Percentiles rank a stretch among this genome's conserved stretches.
Evolutionary conservation across 2,797 vertebrate species (phyloP).

Genomic region (Microctenopoma steveboyesi): DNA sequence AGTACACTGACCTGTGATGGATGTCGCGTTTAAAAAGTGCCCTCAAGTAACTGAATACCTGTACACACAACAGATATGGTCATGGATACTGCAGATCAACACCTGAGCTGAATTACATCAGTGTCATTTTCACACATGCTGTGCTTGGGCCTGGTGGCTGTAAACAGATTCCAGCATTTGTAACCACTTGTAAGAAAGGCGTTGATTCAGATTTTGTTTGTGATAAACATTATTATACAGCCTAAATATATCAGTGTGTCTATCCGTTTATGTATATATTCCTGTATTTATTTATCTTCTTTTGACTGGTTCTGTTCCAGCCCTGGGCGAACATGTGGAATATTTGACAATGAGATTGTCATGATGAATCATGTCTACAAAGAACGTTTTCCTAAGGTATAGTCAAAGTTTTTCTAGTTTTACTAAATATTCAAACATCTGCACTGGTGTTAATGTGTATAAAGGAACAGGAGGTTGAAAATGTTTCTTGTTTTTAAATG

Average conservation of each 20-base stretch:
- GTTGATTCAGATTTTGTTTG: background rate
- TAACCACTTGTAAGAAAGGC: background rate
- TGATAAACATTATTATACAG: background rate
- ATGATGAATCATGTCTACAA: constrained; percentile 99
- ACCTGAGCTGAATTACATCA: constrained; percentile 39
- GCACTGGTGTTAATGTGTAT: background rate
- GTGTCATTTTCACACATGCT: constrained; percentile 30
- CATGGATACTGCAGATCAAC: constrained; percentile 37
- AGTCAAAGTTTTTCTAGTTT: background rate
- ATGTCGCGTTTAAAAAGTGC: constrained; percentile 26
- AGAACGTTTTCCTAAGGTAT: constrained; percentile 93
- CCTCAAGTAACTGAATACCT: constrained; percentile 41
- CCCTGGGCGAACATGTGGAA: constrained; percentile 89
- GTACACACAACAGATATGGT: constrained; percentile 54
- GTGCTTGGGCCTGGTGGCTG: constrained; percentile 28
- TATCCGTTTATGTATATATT: background rate
- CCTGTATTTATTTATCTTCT: constrained; percentile 5
- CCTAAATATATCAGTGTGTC: background rate
- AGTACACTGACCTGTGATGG: constrained; percentile 61
- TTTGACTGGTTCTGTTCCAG: constrained; percentile 73
- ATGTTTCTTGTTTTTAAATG: constrained; percentile 18
- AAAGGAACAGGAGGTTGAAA: background rate
- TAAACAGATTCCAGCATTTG: constrained; percentile 20
- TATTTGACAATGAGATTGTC: constrained; percentile 93
- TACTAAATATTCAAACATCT: background rate